These are phyloP conservation scores for Acyrthosiphon pisum DNA, from an alignment of 1,140 invertebrate species.

Conservation along the genomic window DNA sequence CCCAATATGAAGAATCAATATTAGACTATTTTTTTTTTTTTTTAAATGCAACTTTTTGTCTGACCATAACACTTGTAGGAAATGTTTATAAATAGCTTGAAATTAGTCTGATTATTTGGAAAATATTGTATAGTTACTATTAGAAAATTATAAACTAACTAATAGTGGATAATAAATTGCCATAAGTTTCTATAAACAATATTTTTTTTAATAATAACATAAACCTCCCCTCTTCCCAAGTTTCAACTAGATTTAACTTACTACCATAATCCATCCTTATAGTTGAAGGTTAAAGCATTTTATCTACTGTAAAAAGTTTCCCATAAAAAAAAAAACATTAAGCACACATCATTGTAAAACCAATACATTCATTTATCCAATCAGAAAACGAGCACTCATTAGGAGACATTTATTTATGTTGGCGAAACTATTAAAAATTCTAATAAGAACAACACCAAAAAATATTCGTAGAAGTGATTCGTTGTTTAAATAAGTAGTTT, in stretches of 20 bases:
- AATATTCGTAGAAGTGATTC: not conserved
- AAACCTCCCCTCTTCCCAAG: not conserved
- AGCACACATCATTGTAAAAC: not conserved
- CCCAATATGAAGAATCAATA: not conserved
- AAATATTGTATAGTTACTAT: not conserved
- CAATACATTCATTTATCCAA: not conserved
- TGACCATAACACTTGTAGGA: not conserved
- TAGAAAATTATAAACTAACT: not conserved
- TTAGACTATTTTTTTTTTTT: not conserved
- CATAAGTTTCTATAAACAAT: not conserved
- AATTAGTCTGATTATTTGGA: not conserved
- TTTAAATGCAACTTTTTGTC: not conserved
- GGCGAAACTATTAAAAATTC: not conserved
- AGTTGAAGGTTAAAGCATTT: not conserved
- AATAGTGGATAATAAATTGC: not conserved
- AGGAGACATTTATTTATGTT: not conserved
- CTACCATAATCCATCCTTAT: not conserved
- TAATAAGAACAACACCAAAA: not conserved
- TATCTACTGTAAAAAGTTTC: not conserved
- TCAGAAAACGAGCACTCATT: not conserved
- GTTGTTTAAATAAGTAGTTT: not conserved
- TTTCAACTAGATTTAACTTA: not conserved
- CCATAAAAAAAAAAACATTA: not conserved
- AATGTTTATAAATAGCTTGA: not conserved
- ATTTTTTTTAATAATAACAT: not conserved